Conservation (phyloP, 1,140 invertebrate species). For the Campoletis sonorensis region DNA sequence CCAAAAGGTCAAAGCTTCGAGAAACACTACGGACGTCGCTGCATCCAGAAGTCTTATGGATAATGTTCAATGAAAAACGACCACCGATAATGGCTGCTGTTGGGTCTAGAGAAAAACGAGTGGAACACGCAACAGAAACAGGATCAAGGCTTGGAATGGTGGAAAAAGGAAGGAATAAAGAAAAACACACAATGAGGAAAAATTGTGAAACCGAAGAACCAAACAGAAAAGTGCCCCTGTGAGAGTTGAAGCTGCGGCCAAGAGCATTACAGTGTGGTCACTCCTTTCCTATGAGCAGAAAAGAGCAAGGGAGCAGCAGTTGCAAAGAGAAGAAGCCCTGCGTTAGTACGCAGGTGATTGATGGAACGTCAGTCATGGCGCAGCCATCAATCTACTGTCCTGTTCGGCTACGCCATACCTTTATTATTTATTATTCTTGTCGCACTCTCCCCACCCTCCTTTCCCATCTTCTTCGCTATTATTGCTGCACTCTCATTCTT, state of each 20-base stretch:
- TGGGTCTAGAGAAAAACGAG: slow-evolving; percentile 3
- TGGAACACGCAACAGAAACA: background rate
- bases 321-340: slow-evolving; percentile 36
- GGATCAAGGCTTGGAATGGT: background rate
- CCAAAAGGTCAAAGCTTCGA: background rate
- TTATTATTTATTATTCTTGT: slow-evolving; percentile 75
- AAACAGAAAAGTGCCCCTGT: slow-evolving; percentile 1
- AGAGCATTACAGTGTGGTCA: slow-evolving; percentile 31
- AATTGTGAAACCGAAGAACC: background rate
- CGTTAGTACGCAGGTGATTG: slow-evolving; percentile 68
- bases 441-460: slow-evolving; percentile 58
- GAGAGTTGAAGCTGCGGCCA: background rate
- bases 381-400: slow-evolving; percentile 73
- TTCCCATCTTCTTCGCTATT: slow-evolving; percentile 46
- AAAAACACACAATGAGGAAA: slow-evolving; percentile 10
- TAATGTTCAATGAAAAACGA: slow-evolving; percentile 8
- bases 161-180: slow-evolving; percentile 18
- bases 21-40: background rate
- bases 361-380: slow-evolving; percentile 76
- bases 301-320: slow-evolving; percentile 29
- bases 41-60: slow-evolving; percentile 2
- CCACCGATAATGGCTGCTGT: slow-evolving; percentile 9
- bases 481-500: slow-evolving; percentile 41
- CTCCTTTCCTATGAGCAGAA: slow-evolving; percentile 23
- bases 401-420: slow-evolving; percentile 55